These are phyloP conservation scores for Ciconia nigra DNA, from an alignment of 2,797 vertebrate species.

Conservation along the genomic window DNA sequence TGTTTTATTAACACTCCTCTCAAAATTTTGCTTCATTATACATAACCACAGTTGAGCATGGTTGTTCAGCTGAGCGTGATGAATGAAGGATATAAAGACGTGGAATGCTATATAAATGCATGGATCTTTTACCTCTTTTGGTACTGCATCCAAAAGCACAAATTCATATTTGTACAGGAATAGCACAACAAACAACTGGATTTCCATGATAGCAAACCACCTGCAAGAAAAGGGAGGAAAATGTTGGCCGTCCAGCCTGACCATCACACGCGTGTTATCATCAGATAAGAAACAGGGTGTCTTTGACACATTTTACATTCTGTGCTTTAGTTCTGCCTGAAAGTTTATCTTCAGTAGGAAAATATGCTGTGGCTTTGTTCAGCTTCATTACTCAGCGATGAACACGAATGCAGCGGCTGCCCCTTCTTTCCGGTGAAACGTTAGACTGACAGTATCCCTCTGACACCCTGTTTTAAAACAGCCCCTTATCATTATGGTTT, in stretches of 20 bases:
- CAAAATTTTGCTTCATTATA: not conserved
- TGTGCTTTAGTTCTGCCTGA: not conserved
- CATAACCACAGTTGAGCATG: not conserved
- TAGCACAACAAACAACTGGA: slow-evolving; percentile 74
- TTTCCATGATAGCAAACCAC: slow-evolving; percentile 81
- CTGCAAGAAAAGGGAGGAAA: slow-evolving; percentile 56
- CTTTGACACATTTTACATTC: not conserved
- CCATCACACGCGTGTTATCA: not conserved
- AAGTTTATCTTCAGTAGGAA: not conserved
- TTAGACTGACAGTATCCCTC: not conserved
- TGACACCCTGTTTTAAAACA: slow-evolving; percentile 2
- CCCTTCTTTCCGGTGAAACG: not conserved
- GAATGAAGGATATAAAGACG: not conserved
- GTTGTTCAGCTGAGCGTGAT: not conserved
- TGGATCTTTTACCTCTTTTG: slow-evolving; percentile 74
- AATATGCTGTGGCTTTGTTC: not conserved
- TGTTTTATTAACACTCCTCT: not conserved
- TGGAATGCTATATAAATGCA: not conserved
- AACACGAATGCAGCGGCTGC: accelerated
- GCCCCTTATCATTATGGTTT: not conserved
- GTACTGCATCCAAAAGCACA: slow-evolving; percentile 75
- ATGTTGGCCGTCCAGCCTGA: not conserved
- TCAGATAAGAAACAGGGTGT: not conserved
- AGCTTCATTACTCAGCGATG: not conserved
- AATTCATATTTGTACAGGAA: slow-evolving; percentile 80